Base-by-base conservation (phyloP, 2,113 vertebrate species). In the Petromus typicus region DNA sequence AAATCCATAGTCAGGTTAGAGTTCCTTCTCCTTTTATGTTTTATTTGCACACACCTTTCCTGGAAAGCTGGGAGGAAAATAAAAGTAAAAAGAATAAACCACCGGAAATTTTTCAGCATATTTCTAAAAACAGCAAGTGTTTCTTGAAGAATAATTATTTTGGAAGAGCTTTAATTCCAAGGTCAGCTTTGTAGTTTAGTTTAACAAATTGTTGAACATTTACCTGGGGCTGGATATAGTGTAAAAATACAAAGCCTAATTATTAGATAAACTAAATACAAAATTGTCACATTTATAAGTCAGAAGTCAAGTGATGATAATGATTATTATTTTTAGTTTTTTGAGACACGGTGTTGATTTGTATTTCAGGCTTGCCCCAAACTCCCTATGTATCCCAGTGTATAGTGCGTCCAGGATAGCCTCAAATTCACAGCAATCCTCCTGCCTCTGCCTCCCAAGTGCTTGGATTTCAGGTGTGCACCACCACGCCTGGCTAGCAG, bases 61-160 rank as follows among this genome's bases (percentile, higher is more conserved):
- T 32, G 82, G 59, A 80, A 89, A 97, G 12, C 98, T 98, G 81
- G 67, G 67, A 57, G 51, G 13, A 40, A 14, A 61, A 45, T 61
- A 96, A 32, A 69, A 54, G 40, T 59, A n/a, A 75, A 45, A 75
- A 56, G 23, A 83, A 20, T 32, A 76, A 69, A 81, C 51, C 37
- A 87, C 63, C 34, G 34, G 13, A 30, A 64, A 48, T 76, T 84
- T 27, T 84, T 94, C 18, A 14, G 73, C 25, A 85, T 20, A 57
- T 20, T 89, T 80, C 16, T 43, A 59, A 86, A 5, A 48, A 69
- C 78, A 54, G 6, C 57, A 66, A 11, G 32, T 75, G 54, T 18
- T 78, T 87, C 27, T 16, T 79, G 10, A 94, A 96, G 73, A 69
- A 57, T 63, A 43, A 17, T 83, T 78, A 76, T 71, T 95, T 91